Evolutionary conservation across 2,797 vertebrate species (phyloP), one percentile per base, ranked within the genome.

Genomic region (Dendrocincla fuliginosa): DNA sequence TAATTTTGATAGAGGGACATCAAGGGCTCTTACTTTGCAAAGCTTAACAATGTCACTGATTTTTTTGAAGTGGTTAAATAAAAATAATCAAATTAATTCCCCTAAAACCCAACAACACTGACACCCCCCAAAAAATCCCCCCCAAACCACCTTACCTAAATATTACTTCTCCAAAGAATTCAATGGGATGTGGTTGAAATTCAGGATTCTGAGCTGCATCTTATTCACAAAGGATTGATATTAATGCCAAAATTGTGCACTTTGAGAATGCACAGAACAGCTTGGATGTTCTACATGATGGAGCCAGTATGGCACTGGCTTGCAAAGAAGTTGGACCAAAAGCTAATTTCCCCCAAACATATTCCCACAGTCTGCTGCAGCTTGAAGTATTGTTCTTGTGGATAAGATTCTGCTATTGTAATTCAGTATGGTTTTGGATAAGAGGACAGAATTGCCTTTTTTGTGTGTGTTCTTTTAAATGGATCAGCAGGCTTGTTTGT

Each of bases 211-310:
- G 44, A 84, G 1, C 24, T 79, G 8, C 2, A 0, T 49, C 1
- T 1, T 12, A 6, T 22, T 81, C 24, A 16, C 9, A 59, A 69
- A 49, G 0, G 4, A 28, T 69, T 78, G 11, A 13, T 20, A 14
- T 3, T 67, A 35, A 35, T 0, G 3, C n/a, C 33, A 27, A 68
- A 64, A 28, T 49, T 0, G 0, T 35, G 32, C 6, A 6, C 24
- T 46, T 64, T 23, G 14, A 53, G n/a, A 33, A 22, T 33, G 5
- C 1, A 1, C 4, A 10, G 28, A 69, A n/a, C 23, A 65, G 24
- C 24, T 41, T 11, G 20, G 42, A 1, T 59, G 6, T 55, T 44
- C 23, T 37, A 7, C 5, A 0, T 13, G 42, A 22, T 50, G 47
- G 47, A 69, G 49, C 28, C 39, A 33, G 16, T 7, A 15, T 73